These are phyloP conservation scores for Ameiurus melas DNA, from an alignment of 2,113 vertebrate genomes.

Conservation along the genomic window DNA sequence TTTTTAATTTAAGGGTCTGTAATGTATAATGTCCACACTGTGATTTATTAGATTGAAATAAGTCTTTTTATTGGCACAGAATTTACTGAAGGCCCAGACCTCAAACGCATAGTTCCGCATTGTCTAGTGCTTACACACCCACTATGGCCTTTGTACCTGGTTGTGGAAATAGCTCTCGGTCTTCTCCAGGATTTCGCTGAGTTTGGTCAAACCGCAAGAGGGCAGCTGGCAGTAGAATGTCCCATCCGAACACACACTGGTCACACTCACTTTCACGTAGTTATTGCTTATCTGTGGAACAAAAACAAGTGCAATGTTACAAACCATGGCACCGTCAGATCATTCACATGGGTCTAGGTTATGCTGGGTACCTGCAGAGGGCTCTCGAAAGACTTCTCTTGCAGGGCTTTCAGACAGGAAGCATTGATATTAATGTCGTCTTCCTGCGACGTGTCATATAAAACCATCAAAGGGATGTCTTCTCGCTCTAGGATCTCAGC, in stretches of 20 bases:
- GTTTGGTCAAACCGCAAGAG: constrained; percentile 83
- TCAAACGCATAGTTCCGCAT: neutral
- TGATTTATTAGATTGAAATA: neutral
- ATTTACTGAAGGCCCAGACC: neutral
- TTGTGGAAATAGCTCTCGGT: constrained; percentile 83
- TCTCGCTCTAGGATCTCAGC: constrained; percentile 88
- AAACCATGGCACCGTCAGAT: neutral
- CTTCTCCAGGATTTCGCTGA: constrained; percentile 80
- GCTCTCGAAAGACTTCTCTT: constrained; percentile 81
- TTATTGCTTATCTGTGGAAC: constrained; percentile 78
- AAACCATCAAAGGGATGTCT: constrained; percentile 82
- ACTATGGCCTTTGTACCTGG: constrained; percentile 72
- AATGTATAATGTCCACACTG: neutral
- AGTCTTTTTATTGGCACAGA: neutral
- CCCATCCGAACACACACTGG: constrained; percentile 90
- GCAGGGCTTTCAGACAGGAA: constrained; percentile 83
- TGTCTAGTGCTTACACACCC: neutral
- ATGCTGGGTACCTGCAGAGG: constrained; percentile 79
- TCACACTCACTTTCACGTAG: constrained; percentile 85
- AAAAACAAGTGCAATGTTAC: neutral
- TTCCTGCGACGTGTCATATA: constrained; percentile 96
- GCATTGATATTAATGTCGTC: constrained; percentile 97
- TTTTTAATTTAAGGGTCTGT: neutral
- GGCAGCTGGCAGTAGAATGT: constrained; percentile 90
- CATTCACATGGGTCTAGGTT: neutral